Conservation (phyloP, 2,113 vertebrate genomes). For the Lutjanus erythropterus region DNA sequence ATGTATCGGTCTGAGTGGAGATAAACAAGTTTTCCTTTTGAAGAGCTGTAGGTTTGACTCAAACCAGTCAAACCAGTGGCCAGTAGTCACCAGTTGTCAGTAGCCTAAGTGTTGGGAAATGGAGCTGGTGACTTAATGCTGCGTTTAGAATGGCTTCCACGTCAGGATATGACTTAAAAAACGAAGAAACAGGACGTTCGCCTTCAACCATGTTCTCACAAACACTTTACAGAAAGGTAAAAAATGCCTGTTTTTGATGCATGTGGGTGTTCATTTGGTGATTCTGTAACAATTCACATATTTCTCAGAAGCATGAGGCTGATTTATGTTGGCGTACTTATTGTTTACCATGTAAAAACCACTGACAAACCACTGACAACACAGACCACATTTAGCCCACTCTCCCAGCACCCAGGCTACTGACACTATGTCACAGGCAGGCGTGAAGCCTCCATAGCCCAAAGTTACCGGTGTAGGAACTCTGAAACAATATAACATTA, state of each 20-base stretch:
- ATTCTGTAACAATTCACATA: background rate
- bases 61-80: too few relatives aligned
- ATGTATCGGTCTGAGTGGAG: conserved; percentile 42
- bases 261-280: background rate
- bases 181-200: background rate
- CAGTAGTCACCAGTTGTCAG: too few relatives aligned
- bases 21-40: conserved; percentile 23
- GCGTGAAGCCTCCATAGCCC: conserved; percentile 44
- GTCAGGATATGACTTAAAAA: conserved; percentile 10
- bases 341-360: conserved; percentile 28
- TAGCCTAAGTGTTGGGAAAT: conserved; percentile 53
- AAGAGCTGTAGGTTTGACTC: conserved; percentile 28
- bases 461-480: conserved; percentile 58
- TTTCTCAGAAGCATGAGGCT: background rate
- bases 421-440: conserved; percentile 47
- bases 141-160: conserved; percentile 53
- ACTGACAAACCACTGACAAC: conserved; percentile 47
- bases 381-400: conserved; percentile 37
- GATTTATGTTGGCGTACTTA: background rate
- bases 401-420: conserved; percentile 49
- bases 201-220: background rate
- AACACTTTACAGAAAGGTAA: conserved; percentile 8
- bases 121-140: conserved; percentile 14
- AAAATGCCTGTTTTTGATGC: background rate
- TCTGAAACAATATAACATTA: conserved; percentile 71